These are phyloP conservation scores for Caracal caracal DNA, from an alignment of 2,113 vertebrate species.

Conservation along the genomic window DNA sequence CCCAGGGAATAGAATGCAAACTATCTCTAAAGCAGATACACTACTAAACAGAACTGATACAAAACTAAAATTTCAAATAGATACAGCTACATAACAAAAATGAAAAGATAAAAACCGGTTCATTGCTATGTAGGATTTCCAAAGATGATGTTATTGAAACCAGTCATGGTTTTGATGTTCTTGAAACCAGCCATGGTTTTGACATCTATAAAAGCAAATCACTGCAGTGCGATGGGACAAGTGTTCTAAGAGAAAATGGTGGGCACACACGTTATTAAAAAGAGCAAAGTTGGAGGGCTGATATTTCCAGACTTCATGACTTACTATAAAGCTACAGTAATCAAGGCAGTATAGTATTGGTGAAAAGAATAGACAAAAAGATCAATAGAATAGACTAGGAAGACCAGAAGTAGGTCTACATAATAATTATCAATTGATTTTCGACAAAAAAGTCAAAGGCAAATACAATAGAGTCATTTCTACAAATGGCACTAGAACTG, in stretches of 20 bases:
- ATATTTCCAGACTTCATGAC: background rate
- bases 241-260: background rate
- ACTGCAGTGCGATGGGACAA: rapidly evolving
- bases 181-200: background rate
- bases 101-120: conserved; percentile 50
- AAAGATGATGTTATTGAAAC: conserved; percentile 17
- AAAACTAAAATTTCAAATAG: conserved; percentile 46
- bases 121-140: conserved; percentile 55
- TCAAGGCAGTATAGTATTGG: background rate
- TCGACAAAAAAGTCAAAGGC: background rate
- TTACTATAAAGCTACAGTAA: background rate
- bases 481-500: background rate
- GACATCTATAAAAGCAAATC: background rate
- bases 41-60: conserved; percentile 19
- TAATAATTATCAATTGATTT: background rate
- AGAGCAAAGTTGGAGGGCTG: background rate
- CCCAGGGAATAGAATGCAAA: background rate
- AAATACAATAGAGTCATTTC: background rate
- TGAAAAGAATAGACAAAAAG: background rate
- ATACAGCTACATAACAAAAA: conserved; percentile 38
- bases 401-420: background rate
- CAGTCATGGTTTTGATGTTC: background rate
- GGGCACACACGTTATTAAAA: background rate
- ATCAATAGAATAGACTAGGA: background rate
- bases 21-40: background rate